Conservation (phyloP, 2,797 vertebrate genomes). For the Selene dorsalis region DNA sequence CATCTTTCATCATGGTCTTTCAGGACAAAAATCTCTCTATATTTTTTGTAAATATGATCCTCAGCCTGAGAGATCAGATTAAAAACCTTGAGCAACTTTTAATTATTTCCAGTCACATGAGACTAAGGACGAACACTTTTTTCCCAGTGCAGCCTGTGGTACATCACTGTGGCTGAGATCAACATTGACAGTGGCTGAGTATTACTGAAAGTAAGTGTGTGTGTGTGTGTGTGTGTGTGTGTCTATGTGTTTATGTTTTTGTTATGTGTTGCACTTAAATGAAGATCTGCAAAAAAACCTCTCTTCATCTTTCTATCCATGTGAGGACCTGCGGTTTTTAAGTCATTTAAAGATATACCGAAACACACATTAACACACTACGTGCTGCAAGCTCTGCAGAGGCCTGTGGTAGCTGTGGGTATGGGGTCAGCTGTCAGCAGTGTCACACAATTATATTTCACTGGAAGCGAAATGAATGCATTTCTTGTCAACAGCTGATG, state of each 20-base stretch:
- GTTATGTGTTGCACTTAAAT: neutral
- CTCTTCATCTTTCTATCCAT: neutral
- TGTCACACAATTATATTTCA: neutral
- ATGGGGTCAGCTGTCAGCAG: slow-evolving; percentile 25
- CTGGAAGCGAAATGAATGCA: slow-evolving; percentile 1
- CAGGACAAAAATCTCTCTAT: neutral
- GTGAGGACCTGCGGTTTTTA: neutral
- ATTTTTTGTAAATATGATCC: neutral
- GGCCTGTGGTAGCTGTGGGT: slow-evolving; percentile 35
- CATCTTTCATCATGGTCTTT: neutral
- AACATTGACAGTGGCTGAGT: slow-evolving; percentile 29
- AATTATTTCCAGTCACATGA: slow-evolving; percentile 16
- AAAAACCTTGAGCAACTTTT: neutral
- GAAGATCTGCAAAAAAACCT: too few relatives aligned
- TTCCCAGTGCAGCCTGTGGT: neutral
- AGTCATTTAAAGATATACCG: neutral
- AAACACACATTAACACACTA: neutral
- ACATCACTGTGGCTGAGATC: neutral
- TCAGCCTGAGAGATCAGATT: neutral
- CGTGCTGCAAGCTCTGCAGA: slow-evolving; percentile 31
- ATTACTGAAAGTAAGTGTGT: neutral
- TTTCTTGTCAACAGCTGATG: slow-evolving; percentile 32
- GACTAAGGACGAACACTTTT: neutral
- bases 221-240: slow-evolving; percentile 3
- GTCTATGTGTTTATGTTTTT: too few relatives aligned